Percentiles rank a stretch among this genome's conserved stretches.
Conservation (phyloP, 2,113 vertebrate species). For the Notothenia rossii region DNA sequence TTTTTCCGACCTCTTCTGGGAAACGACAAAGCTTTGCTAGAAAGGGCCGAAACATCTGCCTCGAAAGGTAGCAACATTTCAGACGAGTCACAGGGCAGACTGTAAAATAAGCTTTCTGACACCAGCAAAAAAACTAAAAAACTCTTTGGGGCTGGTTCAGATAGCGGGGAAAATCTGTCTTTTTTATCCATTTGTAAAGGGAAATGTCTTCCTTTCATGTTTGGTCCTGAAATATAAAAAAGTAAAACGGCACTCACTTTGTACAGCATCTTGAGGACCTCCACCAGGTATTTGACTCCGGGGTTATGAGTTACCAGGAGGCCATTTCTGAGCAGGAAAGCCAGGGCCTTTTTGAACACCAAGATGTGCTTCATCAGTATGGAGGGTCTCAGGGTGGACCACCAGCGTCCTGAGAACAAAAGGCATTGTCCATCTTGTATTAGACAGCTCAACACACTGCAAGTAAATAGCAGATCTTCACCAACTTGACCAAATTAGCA, state of each 20-base stretch:
- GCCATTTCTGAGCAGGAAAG: conserved; percentile 64
- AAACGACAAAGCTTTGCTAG: no score
- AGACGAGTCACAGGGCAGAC: no score
- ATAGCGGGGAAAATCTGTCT: neutral
- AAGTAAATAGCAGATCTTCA: no score
- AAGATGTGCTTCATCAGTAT: conserved; percentile 72
- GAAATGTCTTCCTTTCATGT: neutral
- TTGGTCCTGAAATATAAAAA: no score
- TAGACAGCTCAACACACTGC: no score
- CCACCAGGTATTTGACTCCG: conserved; percentile 63
- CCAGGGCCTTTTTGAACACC: conserved; percentile 76
- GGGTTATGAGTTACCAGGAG: conserved; percentile 46
- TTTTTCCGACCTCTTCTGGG: no score
- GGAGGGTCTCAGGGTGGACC: conserved; percentile 62
- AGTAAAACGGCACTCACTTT: conserved; percentile 63
- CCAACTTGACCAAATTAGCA: no score
- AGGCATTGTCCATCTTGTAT: neutral
- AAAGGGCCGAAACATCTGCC: no score
- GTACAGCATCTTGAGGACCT: conserved; percentile 76
- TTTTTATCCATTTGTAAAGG: neutral
- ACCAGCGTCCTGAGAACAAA: conserved; percentile 58
- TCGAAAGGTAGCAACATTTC: no score
- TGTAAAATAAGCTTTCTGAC: no score
- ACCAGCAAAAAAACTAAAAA: no score
- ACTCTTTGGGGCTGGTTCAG: no score